Conservation (phyloP, 2,797 vertebrate species). For the Diglossa cyanea region DNA sequence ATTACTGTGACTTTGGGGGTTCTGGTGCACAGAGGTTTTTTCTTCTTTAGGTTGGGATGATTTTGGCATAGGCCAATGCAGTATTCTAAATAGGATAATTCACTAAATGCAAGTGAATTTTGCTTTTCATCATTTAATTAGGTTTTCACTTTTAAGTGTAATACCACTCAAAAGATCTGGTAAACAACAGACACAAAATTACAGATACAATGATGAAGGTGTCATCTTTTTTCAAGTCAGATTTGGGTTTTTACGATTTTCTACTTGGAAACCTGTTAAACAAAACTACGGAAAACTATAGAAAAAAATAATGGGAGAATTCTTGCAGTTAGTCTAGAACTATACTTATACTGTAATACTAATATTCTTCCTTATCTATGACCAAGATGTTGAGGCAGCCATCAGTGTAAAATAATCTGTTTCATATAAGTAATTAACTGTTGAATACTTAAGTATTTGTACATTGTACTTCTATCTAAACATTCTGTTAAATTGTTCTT, state of each 20-base stretch:
- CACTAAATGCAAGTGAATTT: neutral
- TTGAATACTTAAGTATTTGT: neutral
- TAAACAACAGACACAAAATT: neutral
- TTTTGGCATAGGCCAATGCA: neutral
- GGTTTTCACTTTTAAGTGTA: neutral
- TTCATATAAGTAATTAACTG: neutral
- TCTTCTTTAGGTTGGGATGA: neutral
- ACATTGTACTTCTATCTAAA: neutral
- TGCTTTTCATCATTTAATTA: neutral
- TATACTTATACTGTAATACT: neutral
- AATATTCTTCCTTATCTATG: neutral
- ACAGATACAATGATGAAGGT: neutral
- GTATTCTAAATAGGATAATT: neutral
- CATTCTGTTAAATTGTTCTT: neutral
- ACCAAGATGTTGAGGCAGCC: neutral
- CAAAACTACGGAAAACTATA: neutral
- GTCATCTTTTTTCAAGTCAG: neutral
- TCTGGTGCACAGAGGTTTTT: neutral
- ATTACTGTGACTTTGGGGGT: neutral
- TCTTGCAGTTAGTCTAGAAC: neutral
- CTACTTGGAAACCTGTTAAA: neutral
- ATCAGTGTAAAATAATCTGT: neutral
- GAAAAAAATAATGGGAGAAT: fast-evolving
- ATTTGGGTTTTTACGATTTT: neutral
- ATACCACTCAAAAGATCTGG: neutral